phyloP scores from a whole-genome alignment of 2,113 vertebrate species.

The Spheniscus mendiculus region DNA sequence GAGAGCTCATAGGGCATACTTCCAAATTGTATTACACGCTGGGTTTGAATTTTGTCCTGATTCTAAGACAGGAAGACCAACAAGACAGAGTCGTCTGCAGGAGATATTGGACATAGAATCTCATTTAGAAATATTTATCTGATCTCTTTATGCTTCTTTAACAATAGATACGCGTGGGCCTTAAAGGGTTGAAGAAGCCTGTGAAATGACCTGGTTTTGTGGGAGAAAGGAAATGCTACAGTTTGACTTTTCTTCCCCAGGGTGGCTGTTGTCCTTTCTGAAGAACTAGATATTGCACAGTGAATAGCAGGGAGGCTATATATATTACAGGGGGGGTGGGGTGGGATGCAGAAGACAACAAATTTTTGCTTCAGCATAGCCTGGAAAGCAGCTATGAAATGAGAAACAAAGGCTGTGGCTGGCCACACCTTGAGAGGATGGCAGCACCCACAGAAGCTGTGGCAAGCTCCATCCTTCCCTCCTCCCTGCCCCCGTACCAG shows the following conservation, averaged over 20 bases:
- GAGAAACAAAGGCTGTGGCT: background rate
- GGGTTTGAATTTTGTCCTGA: background rate
- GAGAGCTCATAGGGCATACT: background rate
- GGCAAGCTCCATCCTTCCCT: background rate
- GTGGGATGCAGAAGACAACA: background rate
- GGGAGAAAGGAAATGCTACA: background rate
- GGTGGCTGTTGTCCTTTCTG: background rate
- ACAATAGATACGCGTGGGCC: fast-evolving
- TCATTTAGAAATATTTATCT: background rate
- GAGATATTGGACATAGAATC: background rate
- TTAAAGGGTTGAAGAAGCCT: background rate
- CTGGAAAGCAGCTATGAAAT: background rate
- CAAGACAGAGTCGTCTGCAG: background rate
- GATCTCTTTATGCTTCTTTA: background rate
- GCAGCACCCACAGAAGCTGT: background rate
- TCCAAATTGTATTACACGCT: background rate
- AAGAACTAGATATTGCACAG: background rate
- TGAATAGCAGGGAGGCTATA: background rate
- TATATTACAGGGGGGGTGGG: background rate
- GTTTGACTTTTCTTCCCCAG: background rate
- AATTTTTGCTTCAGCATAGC: background rate
- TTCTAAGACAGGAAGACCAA: background rate
- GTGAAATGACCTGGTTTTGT: background rate
- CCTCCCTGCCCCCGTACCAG: background rate
- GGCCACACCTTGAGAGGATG: background rate